phyloP scores from a whole-genome alignment of 2,113 vertebrate species.

The Acrocephalus arundinaceus region DNA sequence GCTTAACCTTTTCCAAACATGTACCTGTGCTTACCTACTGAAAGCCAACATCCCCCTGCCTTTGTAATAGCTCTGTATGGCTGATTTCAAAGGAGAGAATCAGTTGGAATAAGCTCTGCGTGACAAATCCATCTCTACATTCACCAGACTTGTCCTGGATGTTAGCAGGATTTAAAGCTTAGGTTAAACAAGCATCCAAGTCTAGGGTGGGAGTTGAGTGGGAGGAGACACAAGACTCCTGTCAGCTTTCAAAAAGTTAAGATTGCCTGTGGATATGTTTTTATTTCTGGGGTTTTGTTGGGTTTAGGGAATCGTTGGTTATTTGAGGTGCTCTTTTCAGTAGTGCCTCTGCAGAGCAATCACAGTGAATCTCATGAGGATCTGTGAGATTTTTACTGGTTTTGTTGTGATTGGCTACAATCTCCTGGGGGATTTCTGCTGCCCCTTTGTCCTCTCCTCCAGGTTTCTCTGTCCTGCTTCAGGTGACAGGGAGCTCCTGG shows the following conservation, averaged over 20 bases:
- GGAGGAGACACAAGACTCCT: not conserved
- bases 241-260: not conserved
- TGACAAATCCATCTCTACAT: not conserved
- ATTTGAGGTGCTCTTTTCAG: not conserved
- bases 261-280: not conserved
- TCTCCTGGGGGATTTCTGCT: not conserved
- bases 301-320: not conserved
- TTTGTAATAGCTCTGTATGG: not conserved
- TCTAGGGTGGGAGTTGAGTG: not conserved
- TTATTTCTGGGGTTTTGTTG: not conserved
- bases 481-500: not conserved
- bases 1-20: not conserved
- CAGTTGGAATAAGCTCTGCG: not conserved
- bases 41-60: not conserved
- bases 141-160: not conserved
- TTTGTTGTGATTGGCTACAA: not conserved
- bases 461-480: not conserved
- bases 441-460: not conserved
- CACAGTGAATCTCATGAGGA: not conserved
- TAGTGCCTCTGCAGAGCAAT: not conserved
- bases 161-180: not conserved
- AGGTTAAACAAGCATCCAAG: not conserved
- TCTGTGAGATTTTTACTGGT: not conserved
- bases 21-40: not conserved
- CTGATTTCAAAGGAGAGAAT: not conserved